phyloP scores from a whole-genome alignment of 2,113 vertebrate genomes.

The Centropus unirufus region DNA sequence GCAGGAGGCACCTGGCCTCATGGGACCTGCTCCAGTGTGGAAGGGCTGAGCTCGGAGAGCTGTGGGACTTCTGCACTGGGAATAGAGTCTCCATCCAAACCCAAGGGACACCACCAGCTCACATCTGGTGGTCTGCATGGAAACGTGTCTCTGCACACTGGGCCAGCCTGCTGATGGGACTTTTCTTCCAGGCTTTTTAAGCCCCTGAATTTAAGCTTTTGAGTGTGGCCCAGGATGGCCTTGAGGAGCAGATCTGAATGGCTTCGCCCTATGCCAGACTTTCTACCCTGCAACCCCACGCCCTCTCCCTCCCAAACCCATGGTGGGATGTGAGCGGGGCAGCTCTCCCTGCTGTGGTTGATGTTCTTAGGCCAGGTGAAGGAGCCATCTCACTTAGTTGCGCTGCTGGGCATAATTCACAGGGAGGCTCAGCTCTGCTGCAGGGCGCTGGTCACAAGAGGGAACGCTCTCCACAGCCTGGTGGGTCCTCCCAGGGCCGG shows the following conservation, averaged over 20 bases:
- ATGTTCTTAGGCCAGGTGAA: background rate
- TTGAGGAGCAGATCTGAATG: background rate
- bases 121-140: fast-evolving
- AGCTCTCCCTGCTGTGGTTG: background rate
- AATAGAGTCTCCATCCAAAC: background rate
- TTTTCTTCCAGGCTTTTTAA: background rate
- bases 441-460: background rate
- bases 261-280: background rate
- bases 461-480: background rate
- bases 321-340: fast-evolving
- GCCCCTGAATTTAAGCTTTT: background rate
- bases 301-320: background rate
- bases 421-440: background rate
- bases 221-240: background rate
- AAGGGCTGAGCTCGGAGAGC: background rate
- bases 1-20: background rate
- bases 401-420: background rate
- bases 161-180: background rate
- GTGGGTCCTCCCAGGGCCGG: background rate
- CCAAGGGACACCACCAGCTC: background rate
- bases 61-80: background rate
- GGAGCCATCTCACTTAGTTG: background rate
- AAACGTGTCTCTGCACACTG: background rate
- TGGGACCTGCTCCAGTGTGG: background rate
- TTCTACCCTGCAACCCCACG: background rate